Base-by-base conservation (phyloP, 2,797 vertebrate species). In the Synanceia verrucosa region DNA sequence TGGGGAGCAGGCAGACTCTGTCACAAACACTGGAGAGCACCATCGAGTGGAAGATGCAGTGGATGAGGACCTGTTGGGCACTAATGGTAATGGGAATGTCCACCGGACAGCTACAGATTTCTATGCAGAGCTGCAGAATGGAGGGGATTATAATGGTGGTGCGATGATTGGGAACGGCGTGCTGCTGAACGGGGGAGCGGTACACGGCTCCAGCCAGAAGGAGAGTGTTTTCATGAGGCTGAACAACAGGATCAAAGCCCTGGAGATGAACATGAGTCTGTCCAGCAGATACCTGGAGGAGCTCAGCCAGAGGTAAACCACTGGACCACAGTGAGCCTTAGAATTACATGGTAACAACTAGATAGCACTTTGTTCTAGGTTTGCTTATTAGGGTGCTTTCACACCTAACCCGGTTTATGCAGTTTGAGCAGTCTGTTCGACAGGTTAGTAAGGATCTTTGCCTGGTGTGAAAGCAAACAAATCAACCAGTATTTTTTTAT, bases 241-340 rank as follows among this genome's bases (percentile, higher is more conserved):
- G 28, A 99, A 99, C 89, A 99, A 99, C 88, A 93, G 98, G 63
- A 99, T 99, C 85, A 99, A 99, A 92, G 96, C 98, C 61, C 89
- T 99, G 78, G 98, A 99, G 91, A 98, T 99, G 89, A 99, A 99
- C 91, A 99, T 99, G 98, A 99, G 97, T 65, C 95, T 99, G 70
- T 99, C 97, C 87, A 95, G 98, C 89, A 96, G 98, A 84, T 99
- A 99, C 65, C 89, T 99, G 78, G 98, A 99, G 75, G 98, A 99
- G 78, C 98, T 99, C 73, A 99, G 98, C 81, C 98, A 99, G 93
- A 97, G 98, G 98, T 94, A 84, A 65, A 23, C 9, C 26, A 13
- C 6, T 36, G 19, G 6, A 21, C n/a, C 21, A 43, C 31, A 26
- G 3, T 2, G 11, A 33, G 44, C 9, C 2, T 29, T 24, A 5